phyloP scores from a whole-genome alignment of 2,797 vertebrate species.

The Phalanger gymnotis region DNA sequence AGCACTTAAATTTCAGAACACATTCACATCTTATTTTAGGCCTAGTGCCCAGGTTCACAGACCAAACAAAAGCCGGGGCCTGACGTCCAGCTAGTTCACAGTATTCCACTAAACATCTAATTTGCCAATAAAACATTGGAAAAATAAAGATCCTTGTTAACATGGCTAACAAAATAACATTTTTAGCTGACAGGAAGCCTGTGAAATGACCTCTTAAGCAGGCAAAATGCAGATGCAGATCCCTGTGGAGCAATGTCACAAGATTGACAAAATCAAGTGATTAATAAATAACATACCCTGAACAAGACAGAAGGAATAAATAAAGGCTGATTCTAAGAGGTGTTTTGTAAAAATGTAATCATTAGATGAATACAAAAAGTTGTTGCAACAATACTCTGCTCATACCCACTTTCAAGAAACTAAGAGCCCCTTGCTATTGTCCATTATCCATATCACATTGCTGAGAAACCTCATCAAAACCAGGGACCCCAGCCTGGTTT shows the following conservation, averaged over 20 bases:
- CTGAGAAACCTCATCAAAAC: background rate
- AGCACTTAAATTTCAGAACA: background rate
- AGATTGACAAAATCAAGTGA: background rate
- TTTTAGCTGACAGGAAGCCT: background rate
- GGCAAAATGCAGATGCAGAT: background rate
- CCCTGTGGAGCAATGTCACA: background rate
- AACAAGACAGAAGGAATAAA: background rate
- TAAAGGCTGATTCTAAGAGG: background rate
- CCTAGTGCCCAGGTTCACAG: background rate
- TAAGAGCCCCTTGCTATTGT: background rate
- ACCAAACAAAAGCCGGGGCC: background rate
- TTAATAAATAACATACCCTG: background rate
- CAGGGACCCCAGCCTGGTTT: background rate
- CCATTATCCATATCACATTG: background rate
- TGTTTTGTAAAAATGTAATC: background rate
- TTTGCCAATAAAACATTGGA: background rate
- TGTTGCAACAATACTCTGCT: background rate
- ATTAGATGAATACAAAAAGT: background rate
- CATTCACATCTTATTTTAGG: constrained; percentile 4
- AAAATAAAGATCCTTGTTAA: background rate
- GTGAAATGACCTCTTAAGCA: background rate
- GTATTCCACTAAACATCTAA: background rate
- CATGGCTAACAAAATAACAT: background rate
- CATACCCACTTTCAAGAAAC: background rate
- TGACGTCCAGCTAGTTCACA: background rate